Evolutionary conservation across 2,888 invertebrate genomes (phyloP), one percentile per base, ranked within the genome.

Genomic region (Apodemia zela): DNA sequence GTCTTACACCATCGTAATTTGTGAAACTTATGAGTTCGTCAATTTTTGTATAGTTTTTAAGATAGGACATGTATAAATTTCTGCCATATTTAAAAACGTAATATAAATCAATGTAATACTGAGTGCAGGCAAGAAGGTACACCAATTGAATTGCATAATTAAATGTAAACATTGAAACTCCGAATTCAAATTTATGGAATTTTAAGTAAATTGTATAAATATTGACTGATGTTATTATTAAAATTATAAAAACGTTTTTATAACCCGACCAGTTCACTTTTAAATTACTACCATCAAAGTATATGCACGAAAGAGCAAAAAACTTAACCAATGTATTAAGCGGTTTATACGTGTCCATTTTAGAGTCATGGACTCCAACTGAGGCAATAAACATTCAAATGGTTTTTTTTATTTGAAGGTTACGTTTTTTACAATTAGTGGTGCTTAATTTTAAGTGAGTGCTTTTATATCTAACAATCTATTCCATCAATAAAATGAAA

Each of bases 61-160:
- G 33, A 33, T 33, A 33, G 0, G 33, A 10, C 2, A 33, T 0
- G 7, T 33, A 33, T 10, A 33, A 33, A 33, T 33, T 33, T 33
- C 33, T 51, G 13, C 51, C 51, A 21, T 51, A 51, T 21, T 51
- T 51, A 51, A 51, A 51, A 1, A 51, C 13, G 13, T 21, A 21
- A 21, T 21, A 51, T 51, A 21, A 51, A 51, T 51, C 51, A 51
- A 21, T 17, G 5, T 51, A 51, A 51, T 51, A 51, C 10, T 51
- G 51, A 51, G 17, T 51, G 51, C 18, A 51, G 5, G 21, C 18
- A 1, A 18, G 10, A 49, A 51, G 51, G 17, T 51, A 51, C 11
- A 51, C 21, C 13, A 51, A 13, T 21, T 51, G 51, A 21, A 51
- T 51, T 4, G 51, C 51, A 51, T 21, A 11, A 51, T 21, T 4